Base-by-base conservation (phyloP, 2,888 invertebrate species). In the Acronicta psi region DNA sequence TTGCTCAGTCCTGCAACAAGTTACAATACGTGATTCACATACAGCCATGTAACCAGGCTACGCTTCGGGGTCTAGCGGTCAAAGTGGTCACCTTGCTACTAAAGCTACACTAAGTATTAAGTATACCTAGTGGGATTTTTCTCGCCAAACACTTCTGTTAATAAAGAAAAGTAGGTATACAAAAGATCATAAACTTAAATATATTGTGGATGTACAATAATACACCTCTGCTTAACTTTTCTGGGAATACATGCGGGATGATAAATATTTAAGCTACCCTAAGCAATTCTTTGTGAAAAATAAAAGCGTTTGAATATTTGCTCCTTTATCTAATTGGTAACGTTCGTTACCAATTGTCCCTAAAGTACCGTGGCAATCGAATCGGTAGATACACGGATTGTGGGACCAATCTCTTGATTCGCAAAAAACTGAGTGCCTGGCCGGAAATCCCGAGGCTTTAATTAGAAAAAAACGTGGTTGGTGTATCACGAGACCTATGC, bases 391-490 rank as follows among this genome's bases (percentile, higher is more conserved):
- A 65, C 56, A 64, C 65, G 59, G 49, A 72, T 63, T 47, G 34
- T 37, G 36, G 17, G 42, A 54, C 43, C 46, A 45, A 54, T 56
- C 59, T 59, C 58, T 53, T 62, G 63, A 61, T 52, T 56, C 55
- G 74, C 76, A 78, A 80, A 82, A 81, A 73, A 67, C 57, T 58
- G 56, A 64, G 69, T 62, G 57, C 74, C 57, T 47, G 53, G 64
- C 70, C 72, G 72, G 74, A 79, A 82, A 83, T 78, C 79, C 73
- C 73, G 69, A 65, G 57, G 69, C 73, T 79, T 81, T 84, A 88
- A 90, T 91, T 89, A 88, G 83, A 86, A 86, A 84, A 85, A 84
- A 81, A 79, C 62, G 70, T 66, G 63, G 69, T 47, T 56, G 37
- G 41, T 62, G 73, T 77, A 81, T 77, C 69, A 62, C 77, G 79